Conservation (phyloP, 2,113 vertebrate species). For the Lamprologus sp. region DNA sequence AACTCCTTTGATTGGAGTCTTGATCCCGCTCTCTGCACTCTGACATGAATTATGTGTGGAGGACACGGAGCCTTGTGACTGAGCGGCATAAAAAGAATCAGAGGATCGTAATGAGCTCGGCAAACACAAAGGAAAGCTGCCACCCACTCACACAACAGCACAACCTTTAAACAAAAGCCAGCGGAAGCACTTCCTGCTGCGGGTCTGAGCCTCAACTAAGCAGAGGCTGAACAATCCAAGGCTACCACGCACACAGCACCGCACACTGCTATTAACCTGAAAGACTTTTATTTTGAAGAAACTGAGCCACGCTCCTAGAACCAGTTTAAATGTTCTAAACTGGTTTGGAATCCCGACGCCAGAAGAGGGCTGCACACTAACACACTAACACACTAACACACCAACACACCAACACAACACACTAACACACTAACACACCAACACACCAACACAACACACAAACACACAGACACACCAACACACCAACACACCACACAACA, state of each 20-base stretch:
- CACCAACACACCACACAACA: rapidly evolving
- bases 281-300: background rate
- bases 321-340: background rate
- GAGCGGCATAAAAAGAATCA: background rate
- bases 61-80: background rate
- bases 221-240: background rate
- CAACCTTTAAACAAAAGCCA: background rate
- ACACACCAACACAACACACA: rapidly evolving
- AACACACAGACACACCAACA: rapidly evolving
- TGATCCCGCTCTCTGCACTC: background rate
- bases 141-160: background rate
- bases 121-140: background rate
- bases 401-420: rapidly evolving
- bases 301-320: background rate
- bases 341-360: background rate
- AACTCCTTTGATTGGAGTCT: background rate
- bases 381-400: rapidly evolving
- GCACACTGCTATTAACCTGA: background rate
- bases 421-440: rapidly evolving
- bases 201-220: background rate
- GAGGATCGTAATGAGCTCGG: background rate
- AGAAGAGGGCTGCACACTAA: background rate
- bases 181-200: background rate
- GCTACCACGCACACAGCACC: background rate
- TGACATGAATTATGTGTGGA: background rate